These are phyloP conservation scores for Caerostris extrusa DNA, from an alignment of 1,140 invertebrate species.

Conservation along the genomic window DNA sequence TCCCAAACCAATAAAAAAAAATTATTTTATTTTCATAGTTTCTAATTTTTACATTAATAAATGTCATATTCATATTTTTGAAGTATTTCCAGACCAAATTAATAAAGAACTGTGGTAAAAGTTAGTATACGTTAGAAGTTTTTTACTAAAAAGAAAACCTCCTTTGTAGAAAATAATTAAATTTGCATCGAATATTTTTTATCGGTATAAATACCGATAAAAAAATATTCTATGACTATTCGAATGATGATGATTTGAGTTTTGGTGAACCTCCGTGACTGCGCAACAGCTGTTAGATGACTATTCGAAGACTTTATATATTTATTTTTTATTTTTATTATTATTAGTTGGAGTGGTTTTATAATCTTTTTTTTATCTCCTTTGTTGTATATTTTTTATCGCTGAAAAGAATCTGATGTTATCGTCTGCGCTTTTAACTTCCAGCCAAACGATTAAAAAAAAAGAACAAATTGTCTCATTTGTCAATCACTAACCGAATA, in stretches of 20 bases:
- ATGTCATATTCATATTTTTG: too few relatives aligned
- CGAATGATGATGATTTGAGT: too few relatives aligned
- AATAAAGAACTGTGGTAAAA: not conserved
- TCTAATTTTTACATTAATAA: too few relatives aligned
- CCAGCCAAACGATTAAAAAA: not conserved
- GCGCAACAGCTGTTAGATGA: too few relatives aligned
- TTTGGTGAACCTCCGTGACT: too few relatives aligned
- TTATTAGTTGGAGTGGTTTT: not conserved
- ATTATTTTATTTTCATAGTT: too few relatives aligned
- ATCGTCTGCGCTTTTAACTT: constrained; percentile 30
- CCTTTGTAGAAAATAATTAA: constrained; percentile 51
- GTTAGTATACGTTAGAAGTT: not conserved
- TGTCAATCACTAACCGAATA: not conserved
- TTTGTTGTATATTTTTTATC: not conserved
- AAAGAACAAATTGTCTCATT: not conserved
- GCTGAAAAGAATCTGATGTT: not conserved
- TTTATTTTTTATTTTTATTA: not conserved
- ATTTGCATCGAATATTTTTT: constrained; percentile 29
- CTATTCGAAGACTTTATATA: not conserved
- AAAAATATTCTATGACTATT: too few relatives aligned
- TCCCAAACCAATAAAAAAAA: too few relatives aligned
- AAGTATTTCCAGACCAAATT: too few relatives aligned
- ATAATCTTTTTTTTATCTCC: constrained; percentile 14
- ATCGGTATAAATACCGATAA: too few relatives aligned
- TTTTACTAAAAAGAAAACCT: not conserved